Evolutionary conservation across 2,113 vertebrate species (phyloP).

Genomic region (Mormyrus iriodes): DNA sequence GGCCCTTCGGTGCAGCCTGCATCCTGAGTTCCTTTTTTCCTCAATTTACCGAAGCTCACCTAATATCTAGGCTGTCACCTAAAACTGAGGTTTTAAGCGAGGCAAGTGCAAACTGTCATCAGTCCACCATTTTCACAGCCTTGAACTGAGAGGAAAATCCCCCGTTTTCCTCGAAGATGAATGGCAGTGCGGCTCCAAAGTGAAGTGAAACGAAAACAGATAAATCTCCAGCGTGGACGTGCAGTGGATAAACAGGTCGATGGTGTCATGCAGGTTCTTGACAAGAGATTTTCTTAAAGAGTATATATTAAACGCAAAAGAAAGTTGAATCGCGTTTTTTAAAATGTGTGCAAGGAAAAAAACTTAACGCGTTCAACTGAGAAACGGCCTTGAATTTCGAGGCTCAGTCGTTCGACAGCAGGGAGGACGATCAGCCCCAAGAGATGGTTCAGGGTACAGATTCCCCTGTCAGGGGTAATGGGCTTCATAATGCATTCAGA

Average conservation of each 20-base stretch:
- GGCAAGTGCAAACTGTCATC: not conserved
- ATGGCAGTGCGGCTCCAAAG: not conserved
- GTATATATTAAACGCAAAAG: not conserved
- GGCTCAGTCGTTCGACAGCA: not conserved
- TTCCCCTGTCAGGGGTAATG: not conserved
- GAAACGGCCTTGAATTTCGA: not conserved
- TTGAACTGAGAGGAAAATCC: not conserved
- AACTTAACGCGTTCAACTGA: not conserved
- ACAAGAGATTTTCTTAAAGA: not conserved
- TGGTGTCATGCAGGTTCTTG: not conserved
- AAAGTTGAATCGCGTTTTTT: not conserved
- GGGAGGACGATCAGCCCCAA: not conserved
- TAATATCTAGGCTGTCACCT: not conserved
- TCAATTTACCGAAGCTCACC: not conserved
- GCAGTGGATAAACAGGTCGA: not conserved
- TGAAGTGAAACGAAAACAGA: not conserved
- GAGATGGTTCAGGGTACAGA: not conserved
- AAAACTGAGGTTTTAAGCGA: not conserved
- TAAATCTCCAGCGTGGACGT: not conserved
- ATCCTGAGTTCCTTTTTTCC: not conserved
- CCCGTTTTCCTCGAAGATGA: not conserved
- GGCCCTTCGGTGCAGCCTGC: not conserved
- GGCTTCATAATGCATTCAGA: not conserved
- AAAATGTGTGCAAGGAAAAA: not conserved
- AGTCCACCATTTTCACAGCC: not conserved